Conservation (phyloP, 2,888 invertebrate genomes). For the Thera britannica region DNA sequence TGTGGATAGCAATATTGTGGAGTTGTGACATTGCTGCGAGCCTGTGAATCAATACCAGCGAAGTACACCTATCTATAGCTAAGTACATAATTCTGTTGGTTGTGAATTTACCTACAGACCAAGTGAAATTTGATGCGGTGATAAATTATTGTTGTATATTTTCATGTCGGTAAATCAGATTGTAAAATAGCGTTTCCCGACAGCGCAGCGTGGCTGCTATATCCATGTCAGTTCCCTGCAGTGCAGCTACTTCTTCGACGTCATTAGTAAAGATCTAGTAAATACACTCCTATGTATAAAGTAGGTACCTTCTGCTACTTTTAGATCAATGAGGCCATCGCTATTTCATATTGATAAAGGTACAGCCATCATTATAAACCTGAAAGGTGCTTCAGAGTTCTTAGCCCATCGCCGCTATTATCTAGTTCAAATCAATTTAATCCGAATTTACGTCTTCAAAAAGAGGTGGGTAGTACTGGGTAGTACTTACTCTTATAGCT, state of each 20-base stretch:
- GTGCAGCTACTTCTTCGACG: neutral
- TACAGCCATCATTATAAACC: neutral
- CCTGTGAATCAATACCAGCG: slow-evolving; percentile 25
- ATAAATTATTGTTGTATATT: neutral
- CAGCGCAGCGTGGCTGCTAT: neutral
- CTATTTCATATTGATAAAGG: neutral
- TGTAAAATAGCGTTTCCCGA: neutral
- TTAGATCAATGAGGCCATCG: neutral
- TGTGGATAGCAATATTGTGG: slow-evolving; percentile 37
- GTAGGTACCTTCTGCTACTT: neutral
- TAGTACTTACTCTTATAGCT: neutral
- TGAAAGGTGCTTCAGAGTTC: neutral
- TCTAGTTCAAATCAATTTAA: too few species aligned
- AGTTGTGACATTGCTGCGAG: slow-evolving; percentile 24
- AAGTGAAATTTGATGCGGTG: neutral
- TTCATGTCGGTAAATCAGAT: neutral
- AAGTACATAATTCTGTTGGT: neutral
- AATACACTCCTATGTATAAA: neutral
- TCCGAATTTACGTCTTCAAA: too few species aligned
- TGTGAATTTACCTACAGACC: neutral
- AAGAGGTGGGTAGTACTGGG: too few species aligned
- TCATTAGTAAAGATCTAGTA: too few species aligned
- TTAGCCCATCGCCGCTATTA: too few species aligned
- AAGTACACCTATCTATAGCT: neutral
- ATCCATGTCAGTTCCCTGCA: too few species aligned